Evolutionary conservation across 2,888 invertebrate species (phyloP), one percentile per base, ranked within the genome.

Genomic region (Zaprionus bogoriensis): DNA sequence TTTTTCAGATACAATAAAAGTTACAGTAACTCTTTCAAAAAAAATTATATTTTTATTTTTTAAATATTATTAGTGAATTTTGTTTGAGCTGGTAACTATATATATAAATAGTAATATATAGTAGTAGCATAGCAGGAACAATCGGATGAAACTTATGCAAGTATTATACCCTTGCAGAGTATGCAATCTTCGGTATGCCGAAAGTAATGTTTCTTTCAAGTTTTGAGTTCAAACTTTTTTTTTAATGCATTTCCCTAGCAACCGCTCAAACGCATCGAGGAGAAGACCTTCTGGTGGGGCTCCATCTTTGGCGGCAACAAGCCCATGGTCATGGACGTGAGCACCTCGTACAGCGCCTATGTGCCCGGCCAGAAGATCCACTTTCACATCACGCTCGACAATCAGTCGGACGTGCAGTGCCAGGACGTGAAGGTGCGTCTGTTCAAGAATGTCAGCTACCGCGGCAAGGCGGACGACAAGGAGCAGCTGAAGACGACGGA

Each of bases 321-420:
- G 0, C 95, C 95, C 0, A 90, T 96, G 65, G 92, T 93, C 0
- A 92, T 96, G 66, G 93, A 93, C 67, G 93, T 94, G 0, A 77
- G 75, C 60, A 91, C 95, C 1, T 95, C 95, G 0, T 94, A 94
- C 41, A 92, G 93, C 1, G 96, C 95, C 0, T 95, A 94, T 89
- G 94, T 95, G 41, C 94, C 95, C 0, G 96, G 96, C 0, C 96
- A 96, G 91, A 92, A 92, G 50, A 93, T 96, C 65, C 93, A 94
- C 0, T 91, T 96, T 14, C 92, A 93, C 41, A 91, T 95, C 5
- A 93, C 94, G 74, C 92, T 95, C 27, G 95, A 95, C 75, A 96
- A 96, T 91, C 93, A 94, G 74, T 95, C 95, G 52, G 94, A 94
- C 84, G 93, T 94, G 2, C 92, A 92, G 68, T 92, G 96, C 39